Base-by-base conservation (phyloP, 2,888 invertebrate species). In the Diloba caeruleocephala region DNA sequence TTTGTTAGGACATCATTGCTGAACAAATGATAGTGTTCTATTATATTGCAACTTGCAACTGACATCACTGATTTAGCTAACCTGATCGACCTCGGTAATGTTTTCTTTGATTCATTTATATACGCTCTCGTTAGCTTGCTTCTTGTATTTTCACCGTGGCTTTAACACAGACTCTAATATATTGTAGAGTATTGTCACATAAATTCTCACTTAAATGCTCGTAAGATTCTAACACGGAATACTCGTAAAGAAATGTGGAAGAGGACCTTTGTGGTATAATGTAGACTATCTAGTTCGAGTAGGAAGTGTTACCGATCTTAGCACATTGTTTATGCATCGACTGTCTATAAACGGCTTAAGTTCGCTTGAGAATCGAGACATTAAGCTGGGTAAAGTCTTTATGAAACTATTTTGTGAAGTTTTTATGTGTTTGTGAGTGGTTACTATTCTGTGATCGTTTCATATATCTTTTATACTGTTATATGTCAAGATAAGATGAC, bases 181-280 rank as follows among this genome's bases (percentile, higher is more conserved):
- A 83, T 77, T 76, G 82, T 79, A 69, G 75, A 75, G 79, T 78
- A 79, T 76, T 81, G 85, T 82, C 84, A 76, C 79, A 82, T 85
- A 85, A 85, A 85, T 85, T 82, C 79, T 76, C 72, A 82, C 83
- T 82, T 82, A 81, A 84, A 83, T 76, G 79, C 71, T 76, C 46
- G 48, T 57, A 57, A 43, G 37, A 52, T 57, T 74, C 72, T 66
- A 79, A 68, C 74, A 76, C 71, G 73, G 75, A 68, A 73, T 64
- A 64, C 55, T 77, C 78, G 68, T 80, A 81, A 82, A 81, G 67
- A 68, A 69, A 50, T 55, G 61, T 74, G 52, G 55, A 64, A 66
- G 51, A 59, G 57, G 49, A 55, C 61, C 64, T 71, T 61, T 59
- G 74, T 64, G 45, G 48, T 57, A 34, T 65, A 58, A 56, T 65